Conservation (phyloP, 2,888 invertebrate genomes). For the Blastobasis lacticolella region DNA sequence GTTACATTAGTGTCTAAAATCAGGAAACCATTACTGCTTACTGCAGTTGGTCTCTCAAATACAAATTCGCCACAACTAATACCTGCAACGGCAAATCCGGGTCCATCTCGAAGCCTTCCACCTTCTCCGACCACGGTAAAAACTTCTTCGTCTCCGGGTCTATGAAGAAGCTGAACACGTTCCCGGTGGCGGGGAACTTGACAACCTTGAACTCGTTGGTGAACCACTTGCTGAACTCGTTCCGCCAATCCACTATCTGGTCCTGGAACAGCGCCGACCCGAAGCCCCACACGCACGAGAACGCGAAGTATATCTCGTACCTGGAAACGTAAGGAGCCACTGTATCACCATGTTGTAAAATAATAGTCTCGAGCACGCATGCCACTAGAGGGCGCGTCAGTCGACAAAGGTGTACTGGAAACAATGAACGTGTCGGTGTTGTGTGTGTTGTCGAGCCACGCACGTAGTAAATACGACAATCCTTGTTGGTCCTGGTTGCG, state of each 20-base stretch:
- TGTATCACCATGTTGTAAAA: not conserved
- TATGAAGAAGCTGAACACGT: slow-evolving; percentile 92
- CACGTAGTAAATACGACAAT: no score
- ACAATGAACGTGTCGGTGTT: no score
- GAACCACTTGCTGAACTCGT: slow-evolving; percentile 97
- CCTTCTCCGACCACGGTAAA: slow-evolving; percentile 88
- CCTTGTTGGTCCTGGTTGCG: no score
- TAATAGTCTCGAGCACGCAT: no score
- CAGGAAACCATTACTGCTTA: not conserved
- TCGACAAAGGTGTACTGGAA: no score
- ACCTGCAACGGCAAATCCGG: slow-evolving; percentile 91
- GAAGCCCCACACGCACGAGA: slow-evolving; percentile 93
- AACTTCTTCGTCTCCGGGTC: slow-evolving; percentile 90
- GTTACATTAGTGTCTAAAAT: not conserved
- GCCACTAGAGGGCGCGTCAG: no score
- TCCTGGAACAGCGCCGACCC: slow-evolving; percentile 94
- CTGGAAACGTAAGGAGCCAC: slow-evolving; percentile 28
- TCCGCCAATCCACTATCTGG: slow-evolving; percentile 91
- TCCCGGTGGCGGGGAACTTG: slow-evolving; percentile 88
- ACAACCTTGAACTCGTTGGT: slow-evolving; percentile 92
- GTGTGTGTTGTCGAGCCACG: no score
- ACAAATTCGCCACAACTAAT: slow-evolving; percentile 3
- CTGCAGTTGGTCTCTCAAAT: not conserved
- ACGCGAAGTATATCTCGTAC: slow-evolving; percentile 95
- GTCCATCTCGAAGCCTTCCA: slow-evolving; percentile 86